Base-by-base conservation (phyloP, 1,140 invertebrate genomes). In the Drosophila seguyi region DNA sequence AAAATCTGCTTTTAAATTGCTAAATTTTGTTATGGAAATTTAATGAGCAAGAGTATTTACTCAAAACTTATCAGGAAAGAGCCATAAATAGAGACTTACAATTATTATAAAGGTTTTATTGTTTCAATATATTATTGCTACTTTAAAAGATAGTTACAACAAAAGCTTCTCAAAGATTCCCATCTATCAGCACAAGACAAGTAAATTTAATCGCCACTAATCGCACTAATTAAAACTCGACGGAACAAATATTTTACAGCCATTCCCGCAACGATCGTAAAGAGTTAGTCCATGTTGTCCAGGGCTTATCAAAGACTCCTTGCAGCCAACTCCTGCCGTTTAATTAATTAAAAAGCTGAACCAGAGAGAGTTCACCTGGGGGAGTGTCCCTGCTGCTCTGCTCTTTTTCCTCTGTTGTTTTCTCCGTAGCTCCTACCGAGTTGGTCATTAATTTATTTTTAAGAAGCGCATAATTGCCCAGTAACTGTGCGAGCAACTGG, bases 391-490 rank as follows among this genome's bases (percentile, higher is more conserved):
- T 42, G 25, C 22, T 50, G 11, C 14, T 31, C 55, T 11, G 6
- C 14, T 13, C 25, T 22, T 14, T 45, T 22, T 38, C n/a, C 44
- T 20, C 25, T 22, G 50, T 39, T 53, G 71, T 41, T 52, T 34
- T 6, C n/a, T 34, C 59, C 25, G 20, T n/a, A 20, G 27, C n/a
- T 31, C 18, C 44, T 62, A 25, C 59, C 31, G 48, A 41, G 41
- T 63, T 58, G 56, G 56, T 48, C 62, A 55, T 81, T 79, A 76
- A 76, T 79, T 86, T 79, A 73, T 67, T 79, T 88, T 88, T 76
- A 83, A 88, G 60, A 72, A 76, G 84, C 62, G 66, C 83, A 83
- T 87, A 87, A 87, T 88, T 87, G 78, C 59, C 45, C 80, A 44
- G 56, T 42, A 59, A 55, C 44, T 34, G 29, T 36, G 45, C 44